phyloP scores from a whole-genome alignment of 1,140 invertebrate species.

The Drosophila albomicans region DNA sequence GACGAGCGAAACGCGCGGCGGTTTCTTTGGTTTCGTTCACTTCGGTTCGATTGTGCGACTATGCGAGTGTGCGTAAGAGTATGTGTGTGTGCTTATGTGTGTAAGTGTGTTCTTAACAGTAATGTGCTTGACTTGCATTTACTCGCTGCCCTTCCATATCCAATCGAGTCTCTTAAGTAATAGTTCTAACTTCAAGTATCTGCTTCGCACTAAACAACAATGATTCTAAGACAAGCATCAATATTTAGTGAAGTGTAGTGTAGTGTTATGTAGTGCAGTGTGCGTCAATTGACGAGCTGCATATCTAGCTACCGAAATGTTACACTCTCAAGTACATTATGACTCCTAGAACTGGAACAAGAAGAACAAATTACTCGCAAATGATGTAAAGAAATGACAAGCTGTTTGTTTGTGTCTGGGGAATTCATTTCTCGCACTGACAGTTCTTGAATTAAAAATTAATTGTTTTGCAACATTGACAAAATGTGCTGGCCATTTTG shows the following conservation, averaged over 20 bases:
- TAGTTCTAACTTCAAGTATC: slow-evolving; percentile 19
- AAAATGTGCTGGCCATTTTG: neutral
- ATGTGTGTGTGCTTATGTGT: slow-evolving; percentile 19
- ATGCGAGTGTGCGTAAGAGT: neutral
- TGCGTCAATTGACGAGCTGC: neutral
- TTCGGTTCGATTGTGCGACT: slow-evolving; percentile 22
- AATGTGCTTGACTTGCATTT: slow-evolving; percentile 8
- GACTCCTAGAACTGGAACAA: neutral
- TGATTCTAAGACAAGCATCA: slow-evolving; percentile 12
- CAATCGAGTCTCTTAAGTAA: slow-evolving; percentile 10
- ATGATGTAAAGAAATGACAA: neutral
- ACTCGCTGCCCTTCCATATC: slow-evolving; percentile 27
- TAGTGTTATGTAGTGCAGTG: neutral
- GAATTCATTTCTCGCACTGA: neutral
- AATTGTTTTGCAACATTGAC: too few species aligned
- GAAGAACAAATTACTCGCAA: neutral
- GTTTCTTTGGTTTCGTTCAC: slow-evolving; percentile 32
- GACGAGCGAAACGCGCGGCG: slow-evolving; percentile 43
- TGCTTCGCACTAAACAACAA: slow-evolving; percentile 1
- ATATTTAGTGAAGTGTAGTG: neutral
- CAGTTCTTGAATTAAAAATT: too few species aligned
- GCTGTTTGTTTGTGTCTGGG: neutral
- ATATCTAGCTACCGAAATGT: slow-evolving; percentile 25
- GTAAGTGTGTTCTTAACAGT: slow-evolving; percentile 11
- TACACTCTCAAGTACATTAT: neutral